Percentiles rank a stretch among this genome's conserved stretches.
Conservation (phyloP, 1,140 invertebrate genomes). For the Eciton burchellii region DNA sequence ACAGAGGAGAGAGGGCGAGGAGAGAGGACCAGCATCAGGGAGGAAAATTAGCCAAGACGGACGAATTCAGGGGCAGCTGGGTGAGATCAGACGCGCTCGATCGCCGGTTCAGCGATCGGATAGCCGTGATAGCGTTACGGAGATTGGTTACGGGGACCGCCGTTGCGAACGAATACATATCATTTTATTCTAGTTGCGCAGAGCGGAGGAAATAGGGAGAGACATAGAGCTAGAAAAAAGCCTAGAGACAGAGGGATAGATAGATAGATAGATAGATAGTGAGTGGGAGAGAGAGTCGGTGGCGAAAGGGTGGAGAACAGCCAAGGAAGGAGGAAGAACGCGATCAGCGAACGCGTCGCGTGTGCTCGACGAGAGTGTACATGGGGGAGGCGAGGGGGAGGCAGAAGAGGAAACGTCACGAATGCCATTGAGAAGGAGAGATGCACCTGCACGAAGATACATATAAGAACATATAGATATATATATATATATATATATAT, state of each 20-base stretch:
- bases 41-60: slow-evolving; percentile 20
- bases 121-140: neutral
- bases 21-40: neutral
- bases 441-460: slow-evolving; percentile 30
- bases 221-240: neutral
- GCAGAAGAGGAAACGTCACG: neutral
- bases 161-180: slow-evolving; percentile 57
- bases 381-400: slow-evolving; percentile 11
- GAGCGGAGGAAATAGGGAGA: neutral
- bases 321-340: slow-evolving; percentile 7
- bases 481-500: neutral
- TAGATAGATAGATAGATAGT: neutral
- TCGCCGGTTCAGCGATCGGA: slow-evolving; percentile 15
- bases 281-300: neutral
- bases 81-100: slow-evolving; percentile 33
- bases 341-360: slow-evolving; percentile 1
- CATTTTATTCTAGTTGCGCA: slow-evolving; percentile 54
- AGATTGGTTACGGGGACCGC: slow-evolving; percentile 1
- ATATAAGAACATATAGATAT: neutral
- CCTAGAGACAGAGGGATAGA: neutral
- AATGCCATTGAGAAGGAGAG: slow-evolving; percentile 20
- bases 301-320: neutral
- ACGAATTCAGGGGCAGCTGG: slow-evolving; percentile 11
- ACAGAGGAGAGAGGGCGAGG: neutral
- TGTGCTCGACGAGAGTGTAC: slow-evolving; percentile 7